Evolutionary conservation across 2,113 vertebrate species (phyloP), one percentile per base, ranked within the genome.

Genomic region (Nansenia antarctica): DNA sequence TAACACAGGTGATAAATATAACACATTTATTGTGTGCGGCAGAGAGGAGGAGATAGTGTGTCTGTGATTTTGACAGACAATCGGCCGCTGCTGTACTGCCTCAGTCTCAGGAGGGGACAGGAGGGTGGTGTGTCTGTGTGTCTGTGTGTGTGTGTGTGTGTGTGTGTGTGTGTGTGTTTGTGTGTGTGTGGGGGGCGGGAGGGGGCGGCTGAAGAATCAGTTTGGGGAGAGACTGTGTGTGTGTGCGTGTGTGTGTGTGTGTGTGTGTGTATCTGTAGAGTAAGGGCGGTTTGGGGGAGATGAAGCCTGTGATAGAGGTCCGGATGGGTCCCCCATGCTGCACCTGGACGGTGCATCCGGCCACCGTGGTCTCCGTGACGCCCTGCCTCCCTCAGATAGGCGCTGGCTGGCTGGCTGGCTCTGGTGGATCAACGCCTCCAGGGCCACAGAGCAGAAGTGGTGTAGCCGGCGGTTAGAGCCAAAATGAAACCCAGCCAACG

Each of bases 401-500:
- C 0, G 69, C 29, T 67, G 57, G 58, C 82, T 7, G 15, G 6
- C n/a, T 49, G 45, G 45, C n/a, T n/a, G 45, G 76, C 58, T 72
- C 54, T 9, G 0, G 0, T 42, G 66, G 57, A 74, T 11, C 22
- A 1, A 15, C 71, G n/a, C 0, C 0, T 42, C 62, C 37, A 0
- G 0, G 62, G 47, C 62, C 62, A 24, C 76, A 80, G 73, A 72
- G 85, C 76, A 86, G 77, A 74, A 83, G 83, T 75, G 76, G 77
- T 53, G 59, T 74, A 34, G 34, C 20, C 15, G 37, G 39, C 2
- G 0, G 82, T 82, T 86, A 31, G 63, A 35, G 35, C 49, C 47
- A 70, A 26, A 1, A 4, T 24, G 11, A 82, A 53, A 53, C 49
- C 49, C 22, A 9, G 22, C 5, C 35, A 55, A 12, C 6, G 55